A percentile compares a stretch with the other conserved stretches of the same genome.
Conservation (phyloP, 2,797 vertebrate genomes). For the Nyctibius grandis region DNA sequence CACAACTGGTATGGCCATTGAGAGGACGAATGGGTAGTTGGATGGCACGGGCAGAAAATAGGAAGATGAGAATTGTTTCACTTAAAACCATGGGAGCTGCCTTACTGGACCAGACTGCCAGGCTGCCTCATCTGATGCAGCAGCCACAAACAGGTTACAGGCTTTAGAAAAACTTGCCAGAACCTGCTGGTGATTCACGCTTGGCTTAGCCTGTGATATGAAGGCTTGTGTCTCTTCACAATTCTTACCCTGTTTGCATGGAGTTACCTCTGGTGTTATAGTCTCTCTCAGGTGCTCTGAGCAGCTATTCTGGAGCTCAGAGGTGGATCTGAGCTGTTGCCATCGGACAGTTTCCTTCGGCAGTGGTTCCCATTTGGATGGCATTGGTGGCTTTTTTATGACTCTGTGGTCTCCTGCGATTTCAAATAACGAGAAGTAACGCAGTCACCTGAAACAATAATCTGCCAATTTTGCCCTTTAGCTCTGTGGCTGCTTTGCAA, state of each 20-base stretch:
- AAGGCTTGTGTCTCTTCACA: neutral
- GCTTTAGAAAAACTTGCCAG: neutral
- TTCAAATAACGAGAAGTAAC: neutral
- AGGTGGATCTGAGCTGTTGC: neutral
- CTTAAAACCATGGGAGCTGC: neutral
- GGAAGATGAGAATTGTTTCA: neutral
- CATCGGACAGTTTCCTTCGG: neutral
- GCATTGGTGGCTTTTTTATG: neutral
- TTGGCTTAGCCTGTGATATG: no score
- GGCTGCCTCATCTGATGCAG: neutral
- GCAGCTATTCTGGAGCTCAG: neutral
- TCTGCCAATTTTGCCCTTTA: neutral
- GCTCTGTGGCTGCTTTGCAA: fast-evolving
- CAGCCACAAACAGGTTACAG: neutral
- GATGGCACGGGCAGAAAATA: neutral
- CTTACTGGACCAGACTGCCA: neutral
- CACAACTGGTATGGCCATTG: fast-evolving
- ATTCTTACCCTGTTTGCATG: neutral
- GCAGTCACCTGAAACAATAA: neutral
- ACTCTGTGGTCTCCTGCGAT: neutral
- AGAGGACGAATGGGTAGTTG: fast-evolving
- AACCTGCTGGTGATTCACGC: neutral
- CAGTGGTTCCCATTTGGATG: neutral
- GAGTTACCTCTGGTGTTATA: neutral
- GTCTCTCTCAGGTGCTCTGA: neutral